phyloP scores from a whole-genome alignment of 2,113 vertebrate genomes.

The Promerops cafer region DNA sequence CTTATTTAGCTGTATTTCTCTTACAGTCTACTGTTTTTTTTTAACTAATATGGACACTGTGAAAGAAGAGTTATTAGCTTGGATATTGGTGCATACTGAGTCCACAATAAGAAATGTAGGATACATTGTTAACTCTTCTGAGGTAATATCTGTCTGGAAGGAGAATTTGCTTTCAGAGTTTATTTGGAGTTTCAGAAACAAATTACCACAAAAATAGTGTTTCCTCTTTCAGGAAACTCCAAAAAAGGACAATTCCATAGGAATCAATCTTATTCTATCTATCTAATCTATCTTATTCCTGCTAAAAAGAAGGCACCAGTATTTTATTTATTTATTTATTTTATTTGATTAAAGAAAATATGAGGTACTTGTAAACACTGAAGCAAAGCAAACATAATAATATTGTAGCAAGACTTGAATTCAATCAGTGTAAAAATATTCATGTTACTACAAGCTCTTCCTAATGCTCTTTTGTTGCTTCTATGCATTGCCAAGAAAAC shows the following conservation, averaged over 20 bases:
- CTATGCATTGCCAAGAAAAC: neutral
- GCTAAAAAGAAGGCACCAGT: neutral
- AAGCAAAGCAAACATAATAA: neutral
- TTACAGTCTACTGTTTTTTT: neutral
- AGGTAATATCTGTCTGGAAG: neutral
- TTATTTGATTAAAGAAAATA: neutral
- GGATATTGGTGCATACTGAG: neutral
- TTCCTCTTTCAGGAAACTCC: neutral
- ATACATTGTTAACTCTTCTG: neutral
- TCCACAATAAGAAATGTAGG: neutral
- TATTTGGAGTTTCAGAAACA: neutral
- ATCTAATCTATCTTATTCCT: neutral
- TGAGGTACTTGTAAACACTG: neutral
- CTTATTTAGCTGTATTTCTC: neutral
- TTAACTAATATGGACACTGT: neutral
- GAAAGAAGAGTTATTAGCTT: neutral
- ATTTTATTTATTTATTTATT: neutral
- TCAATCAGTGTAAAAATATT: neutral
- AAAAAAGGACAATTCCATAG: neutral
- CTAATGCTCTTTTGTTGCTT: neutral
- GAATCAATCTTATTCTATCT: neutral
- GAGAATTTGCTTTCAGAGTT: neutral
- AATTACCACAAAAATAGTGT: neutral
- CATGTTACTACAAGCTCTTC: neutral
- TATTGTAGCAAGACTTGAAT: neutral